Percentiles rank a stretch among this genome's conserved stretches.
phyloP scores from a whole-genome alignment of 2,888 invertebrate species.

The Mystacides longicornis region DNA sequence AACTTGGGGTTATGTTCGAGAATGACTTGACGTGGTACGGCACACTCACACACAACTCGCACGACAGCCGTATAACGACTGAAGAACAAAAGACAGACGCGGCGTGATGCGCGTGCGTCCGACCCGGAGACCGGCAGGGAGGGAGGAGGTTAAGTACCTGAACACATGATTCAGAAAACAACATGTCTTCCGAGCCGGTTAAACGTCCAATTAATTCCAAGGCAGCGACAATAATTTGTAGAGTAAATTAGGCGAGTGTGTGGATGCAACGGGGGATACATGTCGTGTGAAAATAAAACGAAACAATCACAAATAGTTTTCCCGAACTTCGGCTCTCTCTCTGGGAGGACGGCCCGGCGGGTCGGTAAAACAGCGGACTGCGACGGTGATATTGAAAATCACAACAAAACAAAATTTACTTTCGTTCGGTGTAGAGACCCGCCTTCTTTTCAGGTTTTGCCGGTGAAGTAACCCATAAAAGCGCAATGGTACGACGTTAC shows the following conservation, averaged over 20 bases:
- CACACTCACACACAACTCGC: constrained; percentile 24
- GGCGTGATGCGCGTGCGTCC: constrained; percentile 40
- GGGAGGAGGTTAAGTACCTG: background rate
- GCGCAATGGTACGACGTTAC: too few species aligned
- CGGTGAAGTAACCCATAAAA: background rate
- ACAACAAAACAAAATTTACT: constrained; percentile 15
- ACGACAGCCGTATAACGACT: constrained; percentile 47
- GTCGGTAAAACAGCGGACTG: constrained; percentile 13
- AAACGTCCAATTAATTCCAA: background rate
- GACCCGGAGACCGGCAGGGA: constrained; percentile 29
- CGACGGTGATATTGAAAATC: background rate
- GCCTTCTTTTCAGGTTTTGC: background rate
- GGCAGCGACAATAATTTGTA: too few species aligned
- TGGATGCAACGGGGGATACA: too few species aligned
- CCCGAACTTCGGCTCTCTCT: too few species aligned
- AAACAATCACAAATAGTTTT: too few species aligned
- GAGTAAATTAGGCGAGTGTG: too few species aligned
- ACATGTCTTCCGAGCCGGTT: constrained; percentile 11
- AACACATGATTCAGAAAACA: constrained; percentile 11
- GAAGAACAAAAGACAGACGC: constrained; percentile 51
- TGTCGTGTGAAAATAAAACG: too few species aligned
- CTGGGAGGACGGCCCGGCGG: too few species aligned
- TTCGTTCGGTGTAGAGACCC: constrained; percentile 9
- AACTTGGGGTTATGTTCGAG: background rate
- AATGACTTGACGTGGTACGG: background rate